Base-by-base conservation (phyloP, 2,113 vertebrate genomes). In the Agelaius tricolor region DNA sequence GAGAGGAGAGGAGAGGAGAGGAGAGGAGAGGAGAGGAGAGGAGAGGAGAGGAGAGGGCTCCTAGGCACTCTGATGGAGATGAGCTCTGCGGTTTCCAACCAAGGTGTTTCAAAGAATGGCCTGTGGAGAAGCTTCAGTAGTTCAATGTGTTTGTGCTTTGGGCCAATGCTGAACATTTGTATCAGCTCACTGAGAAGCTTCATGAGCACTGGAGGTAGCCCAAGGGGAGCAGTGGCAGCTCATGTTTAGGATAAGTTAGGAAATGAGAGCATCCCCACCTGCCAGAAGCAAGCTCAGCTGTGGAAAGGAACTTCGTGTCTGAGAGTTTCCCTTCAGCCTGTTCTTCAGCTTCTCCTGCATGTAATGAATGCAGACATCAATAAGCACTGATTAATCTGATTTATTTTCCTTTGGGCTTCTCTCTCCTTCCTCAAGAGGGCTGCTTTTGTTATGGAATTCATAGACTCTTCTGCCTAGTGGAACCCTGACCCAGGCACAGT, bases 181-280 rank as follows among this genome's bases (percentile, higher is more conserved):
- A 18, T 55, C 30, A 49, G 27, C 47, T 75, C 22, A 0, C 44
- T 9, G 31, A 72, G 52, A 76, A 20, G 19, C 14, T 22, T 26
- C 9, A 7, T 8, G 46, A 44, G 57, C 14, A 0, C 7, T 8
- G 5, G 9, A 14, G 23, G 17, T 1, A 16, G 52, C 58, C 17
- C 12, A 2, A 6, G 23, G 30, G 8, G 7, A 46, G 35, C 41
- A 14, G 11, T 0, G 5, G 39, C 39, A 35, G n/a, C 27, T 1
- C 15, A 0, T 0, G 4, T 15, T 35, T 43, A 35, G 73, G 51
- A 4, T 15, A 10, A 30, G 3, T 0, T 9, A 7, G 20, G 23
- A 11, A 22, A 23, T 4, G 47, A 51, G 30, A 62, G 7, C 26
- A 12, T 13, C 15, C 51, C 19, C 22, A 2, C 18, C 17, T 8